These are phyloP conservation scores for Trissolcus brochymenae DNA, from an alignment of 2,888 invertebrate genomes.

Conservation along the genomic window DNA sequence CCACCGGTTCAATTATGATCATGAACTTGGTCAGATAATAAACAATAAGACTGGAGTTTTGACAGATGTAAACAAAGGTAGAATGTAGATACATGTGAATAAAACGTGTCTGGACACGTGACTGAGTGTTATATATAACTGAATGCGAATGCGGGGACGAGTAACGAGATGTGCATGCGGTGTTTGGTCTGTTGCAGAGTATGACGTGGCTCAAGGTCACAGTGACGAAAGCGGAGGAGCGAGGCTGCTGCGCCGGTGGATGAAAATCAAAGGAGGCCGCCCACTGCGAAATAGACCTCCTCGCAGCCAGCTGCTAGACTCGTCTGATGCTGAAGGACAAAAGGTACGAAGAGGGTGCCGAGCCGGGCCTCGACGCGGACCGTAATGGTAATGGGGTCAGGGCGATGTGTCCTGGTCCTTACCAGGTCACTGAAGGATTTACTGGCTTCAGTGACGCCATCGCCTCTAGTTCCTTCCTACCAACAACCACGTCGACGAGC, in stretches of 20 bases:
- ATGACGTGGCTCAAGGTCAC: conserved; percentile 63
- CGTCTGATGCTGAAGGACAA: conserved; percentile 74
- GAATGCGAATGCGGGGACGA: conserved; percentile 10
- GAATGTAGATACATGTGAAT: too few relatives aligned
- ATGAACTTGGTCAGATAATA: too few relatives aligned
- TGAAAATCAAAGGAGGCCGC: conserved; percentile 63
- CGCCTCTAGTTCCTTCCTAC: conserved; percentile 60
- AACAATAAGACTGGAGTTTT: too few relatives aligned
- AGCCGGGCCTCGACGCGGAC: conserved; percentile 69
- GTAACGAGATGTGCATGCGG: conserved; percentile 29
- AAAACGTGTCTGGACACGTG: conserved; percentile 5
- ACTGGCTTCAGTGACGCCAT: conserved; percentile 60
- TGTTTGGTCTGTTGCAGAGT: conserved; percentile 56
- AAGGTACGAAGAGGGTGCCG: conserved; percentile 71
- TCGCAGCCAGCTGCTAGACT: conserved; percentile 61
- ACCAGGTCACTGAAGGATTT: conserved; percentile 62
- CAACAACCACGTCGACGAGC: conserved; percentile 72
- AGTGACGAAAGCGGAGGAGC: conserved; percentile 67
- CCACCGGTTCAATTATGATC: too few relatives aligned
- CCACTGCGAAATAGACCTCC: conserved; percentile 58
- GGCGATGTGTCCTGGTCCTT: conserved; percentile 66
- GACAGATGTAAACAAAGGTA: too few relatives aligned
- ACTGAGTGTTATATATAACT: conserved; percentile 9
- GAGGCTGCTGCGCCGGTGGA: conserved; percentile 66
- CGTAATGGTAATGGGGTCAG: conserved; percentile 73